phyloP scores from a whole-genome alignment of 1,140 invertebrate species.

The Trissolcus basalis region DNA sequence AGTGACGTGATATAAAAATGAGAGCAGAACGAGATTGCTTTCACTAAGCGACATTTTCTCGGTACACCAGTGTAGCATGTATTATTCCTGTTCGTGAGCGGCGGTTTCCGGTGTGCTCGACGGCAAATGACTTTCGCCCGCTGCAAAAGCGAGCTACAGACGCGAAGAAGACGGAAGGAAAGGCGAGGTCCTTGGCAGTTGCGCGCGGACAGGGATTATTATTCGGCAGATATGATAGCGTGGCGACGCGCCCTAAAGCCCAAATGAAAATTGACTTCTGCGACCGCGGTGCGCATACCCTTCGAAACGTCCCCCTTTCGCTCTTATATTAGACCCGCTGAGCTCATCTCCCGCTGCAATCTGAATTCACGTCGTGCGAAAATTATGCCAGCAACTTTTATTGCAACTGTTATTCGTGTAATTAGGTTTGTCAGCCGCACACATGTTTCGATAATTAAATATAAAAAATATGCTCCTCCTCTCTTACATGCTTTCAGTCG shows the following conservation, averaged over 20 bases:
- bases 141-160: constrained; percentile 26
- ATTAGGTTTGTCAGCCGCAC: constrained; percentile 28
- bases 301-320: constrained; percentile 44
- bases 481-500: too few relatives aligned
- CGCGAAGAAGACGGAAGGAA: constrained; percentile 31
- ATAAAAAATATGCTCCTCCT: too few relatives aligned
- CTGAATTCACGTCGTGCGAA: constrained; percentile 29
- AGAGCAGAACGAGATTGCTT: constrained; percentile 54
- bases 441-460: constrained; percentile 17
- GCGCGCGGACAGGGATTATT: constrained; percentile 59
- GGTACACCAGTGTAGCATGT: constrained; percentile 46
- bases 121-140: constrained; percentile 54
- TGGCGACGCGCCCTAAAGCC: constrained; percentile 66
- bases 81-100: constrained; percentile 53
- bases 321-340: constrained; percentile 25
- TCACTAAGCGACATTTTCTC: constrained; percentile 46
- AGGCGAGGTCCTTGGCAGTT: constrained; percentile 37
- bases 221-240: constrained; percentile 69
- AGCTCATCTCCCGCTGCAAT: constrained; percentile 46
- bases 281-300: constrained; percentile 51
- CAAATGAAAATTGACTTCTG: constrained; percentile 69
- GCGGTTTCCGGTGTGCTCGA: constrained; percentile 44
- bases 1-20: constrained; percentile 53
- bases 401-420: constrained; percentile 40
- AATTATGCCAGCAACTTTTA: constrained; percentile 45